These are phyloP conservation scores for Teinopalpus imperialis DNA, from an alignment of 2,888 invertebrate species.

Conservation along the genomic window DNA sequence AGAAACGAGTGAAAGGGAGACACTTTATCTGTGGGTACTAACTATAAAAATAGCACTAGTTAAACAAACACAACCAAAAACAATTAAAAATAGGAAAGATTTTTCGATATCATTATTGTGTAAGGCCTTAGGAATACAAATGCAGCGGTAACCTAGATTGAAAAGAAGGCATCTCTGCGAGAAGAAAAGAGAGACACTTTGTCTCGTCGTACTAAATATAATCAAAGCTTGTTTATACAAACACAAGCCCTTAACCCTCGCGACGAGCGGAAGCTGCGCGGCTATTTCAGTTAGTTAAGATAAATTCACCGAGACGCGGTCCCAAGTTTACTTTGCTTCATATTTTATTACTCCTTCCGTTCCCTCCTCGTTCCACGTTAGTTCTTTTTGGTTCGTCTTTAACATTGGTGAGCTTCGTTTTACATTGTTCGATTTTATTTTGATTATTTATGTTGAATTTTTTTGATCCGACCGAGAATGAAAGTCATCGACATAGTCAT, in stretches of 20 bases:
- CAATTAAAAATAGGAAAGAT: too few species aligned
- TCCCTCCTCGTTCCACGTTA: constrained; percentile 29
- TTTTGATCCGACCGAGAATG: too few species aligned
- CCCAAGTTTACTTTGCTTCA: constrained; percentile 39
- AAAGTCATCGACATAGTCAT: too few species aligned
- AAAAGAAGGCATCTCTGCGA: too few species aligned
- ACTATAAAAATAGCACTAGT: too few species aligned
- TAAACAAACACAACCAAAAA: too few species aligned
- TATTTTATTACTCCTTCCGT: constrained; percentile 45
- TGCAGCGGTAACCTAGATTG: too few species aligned
- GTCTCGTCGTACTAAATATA: constrained; percentile 23
- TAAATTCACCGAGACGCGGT: constrained; percentile 37
- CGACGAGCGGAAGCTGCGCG: constrained; percentile 35
- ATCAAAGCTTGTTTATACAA: constrained; percentile 20
- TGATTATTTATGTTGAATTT: neutral
- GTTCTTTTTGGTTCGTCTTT: constrained; percentile 15
- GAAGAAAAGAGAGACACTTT: too few species aligned
- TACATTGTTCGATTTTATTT: constrained; percentile 1
- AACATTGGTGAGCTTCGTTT: constrained; percentile 1
- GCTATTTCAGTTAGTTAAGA: constrained; percentile 46
- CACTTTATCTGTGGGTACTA: too few species aligned
- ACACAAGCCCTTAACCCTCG: constrained; percentile 35
- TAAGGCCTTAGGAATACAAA: too few species aligned
- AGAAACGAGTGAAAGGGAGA: too few species aligned
- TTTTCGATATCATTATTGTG: too few species aligned